Percentiles rank a stretch among this genome's conserved stretches.
phyloP scores from a whole-genome alignment of 2,888 invertebrate genomes.

The Alloplasta piceator region DNA sequence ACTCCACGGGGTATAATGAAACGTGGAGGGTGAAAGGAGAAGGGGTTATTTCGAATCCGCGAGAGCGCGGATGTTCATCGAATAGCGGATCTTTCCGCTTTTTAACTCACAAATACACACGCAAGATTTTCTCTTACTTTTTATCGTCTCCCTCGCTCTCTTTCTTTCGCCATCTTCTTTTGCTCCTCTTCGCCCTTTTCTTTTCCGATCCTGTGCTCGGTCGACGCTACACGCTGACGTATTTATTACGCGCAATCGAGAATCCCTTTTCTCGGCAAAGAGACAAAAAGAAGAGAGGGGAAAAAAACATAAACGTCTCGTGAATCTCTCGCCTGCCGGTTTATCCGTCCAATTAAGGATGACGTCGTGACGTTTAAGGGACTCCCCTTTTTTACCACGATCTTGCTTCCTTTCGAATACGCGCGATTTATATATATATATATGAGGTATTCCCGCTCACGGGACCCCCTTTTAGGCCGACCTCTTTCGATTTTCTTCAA shows the following conservation, averaged over 20 bases:
- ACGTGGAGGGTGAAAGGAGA: not conserved
- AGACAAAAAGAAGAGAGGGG: not conserved
- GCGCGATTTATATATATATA: not conserved
- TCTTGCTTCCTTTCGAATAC: conserved; percentile 20
- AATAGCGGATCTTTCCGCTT: conserved; percentile 39
- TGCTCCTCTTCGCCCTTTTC: conserved; percentile 32
- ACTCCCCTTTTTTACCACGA: conserved; percentile 29
- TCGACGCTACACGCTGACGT: conserved; percentile 54
- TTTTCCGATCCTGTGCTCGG: conserved; percentile 15
- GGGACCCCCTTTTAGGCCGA: too few species aligned
- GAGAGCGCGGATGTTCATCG: conserved; percentile 33
- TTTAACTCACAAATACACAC: conserved; percentile 22
- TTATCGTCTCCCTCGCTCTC: conserved; percentile 16
- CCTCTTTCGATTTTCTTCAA: too few species aligned
- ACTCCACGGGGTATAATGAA: conserved; percentile 35
- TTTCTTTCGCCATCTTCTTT: conserved; percentile 7
- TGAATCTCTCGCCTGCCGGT: conserved; percentile 52
- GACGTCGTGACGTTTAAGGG: conserved; percentile 55
- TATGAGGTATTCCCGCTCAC: too few species aligned
- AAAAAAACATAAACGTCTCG: conserved; percentile 47
- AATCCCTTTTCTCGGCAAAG: conserved; percentile 49
- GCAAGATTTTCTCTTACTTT: conserved; percentile 40
- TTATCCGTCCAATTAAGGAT: conserved; percentile 68
- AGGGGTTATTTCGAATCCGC: conserved; percentile 15
- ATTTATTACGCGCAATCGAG: conserved; percentile 68